phyloP scores from a whole-genome alignment of 2,888 invertebrate genomes.

The Tortricodes alternella region DNA sequence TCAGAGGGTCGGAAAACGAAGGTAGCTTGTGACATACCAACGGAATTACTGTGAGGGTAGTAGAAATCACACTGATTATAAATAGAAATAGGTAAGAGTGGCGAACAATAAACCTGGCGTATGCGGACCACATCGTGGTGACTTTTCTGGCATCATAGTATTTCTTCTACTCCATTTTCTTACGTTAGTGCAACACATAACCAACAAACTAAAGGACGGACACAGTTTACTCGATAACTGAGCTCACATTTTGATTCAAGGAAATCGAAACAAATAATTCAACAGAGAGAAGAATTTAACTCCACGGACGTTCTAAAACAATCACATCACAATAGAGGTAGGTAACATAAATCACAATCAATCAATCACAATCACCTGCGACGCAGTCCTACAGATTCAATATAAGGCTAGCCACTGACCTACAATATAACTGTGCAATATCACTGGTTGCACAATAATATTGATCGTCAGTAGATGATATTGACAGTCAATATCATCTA shows the following conservation, averaged over 20 bases:
- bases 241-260: constrained; percentile 48
- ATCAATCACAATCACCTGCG: constrained; percentile 26
- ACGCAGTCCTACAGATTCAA: constrained; percentile 31
- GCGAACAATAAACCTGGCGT: constrained; percentile 77
- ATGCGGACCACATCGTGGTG: constrained; percentile 68
- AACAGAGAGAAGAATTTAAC: constrained; percentile 38
- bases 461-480: no score
- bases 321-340: constrained; percentile 14
- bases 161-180: constrained; percentile 58
- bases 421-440: no score
- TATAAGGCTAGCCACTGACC: no score
- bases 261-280: constrained; percentile 37
- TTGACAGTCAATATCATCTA: no score
- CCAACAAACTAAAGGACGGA: constrained; percentile 38
- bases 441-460: no score
- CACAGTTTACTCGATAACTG: constrained; percentile 21
- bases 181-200: constrained; percentile 45
- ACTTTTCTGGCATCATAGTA: constrained; percentile 65
- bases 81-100: constrained; percentile 72
- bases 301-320: background rate
- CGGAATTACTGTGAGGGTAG: constrained; percentile 68
- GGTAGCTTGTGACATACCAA: constrained; percentile 79
- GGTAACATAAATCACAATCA: constrained; percentile 8
- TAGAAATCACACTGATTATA: constrained; percentile 63
- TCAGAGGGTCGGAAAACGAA: constrained; percentile 93